Base-by-base conservation (phyloP, 2,797 vertebrate species). In the Melanotaenia pygmaea region DNA sequence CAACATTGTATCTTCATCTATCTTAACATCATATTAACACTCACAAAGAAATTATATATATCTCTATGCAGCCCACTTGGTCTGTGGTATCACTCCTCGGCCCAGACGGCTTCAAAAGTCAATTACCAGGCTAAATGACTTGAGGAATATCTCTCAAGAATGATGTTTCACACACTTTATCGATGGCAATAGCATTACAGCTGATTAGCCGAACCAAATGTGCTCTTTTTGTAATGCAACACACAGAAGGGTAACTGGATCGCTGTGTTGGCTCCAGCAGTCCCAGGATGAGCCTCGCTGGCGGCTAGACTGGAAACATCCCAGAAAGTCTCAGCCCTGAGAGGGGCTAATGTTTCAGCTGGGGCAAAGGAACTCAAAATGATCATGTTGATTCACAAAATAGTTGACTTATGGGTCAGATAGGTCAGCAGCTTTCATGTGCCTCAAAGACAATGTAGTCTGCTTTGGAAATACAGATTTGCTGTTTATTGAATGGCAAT, bases 171-270 rank as follows among this genome's bases (percentile, higher is more conserved):
- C 87, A 90, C 93, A 91, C 85, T 91, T 91, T 90, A 92, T 95
- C 93, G 90, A 95, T 95, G 92, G 81, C 92, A 95, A 95, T 92
- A 93, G 90, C 92, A 95, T 95, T 95, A 95, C 85, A 76, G 87
- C 84, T 89, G 90, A 95, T 95, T 94, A 94, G 93, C 87, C 75
- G 88, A 92, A 91, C 88, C 89, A 93, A 94, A 93, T 94, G 93
- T 92, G 93, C 93, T 94, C 93, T 94, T 94, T 94, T 95, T 92
- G 93, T 94, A 95, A 95, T 92, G 92, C 88, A 94, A 94, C 94
- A 94, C 92, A 94, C 89, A 88, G 90, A 92, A 83, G 70, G 65
- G 94, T 94, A 95, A 95, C 92, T 88, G 89, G 93, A 95, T 94
- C 94, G 87, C 88, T 72, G 75, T 70, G 83, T 88, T 92, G 81